A percentile compares a stretch with the other conserved stretches of the same genome.
phyloP scores from a whole-genome alignment of 1,140 invertebrate species.

The Elysia chlorotica region DNA sequence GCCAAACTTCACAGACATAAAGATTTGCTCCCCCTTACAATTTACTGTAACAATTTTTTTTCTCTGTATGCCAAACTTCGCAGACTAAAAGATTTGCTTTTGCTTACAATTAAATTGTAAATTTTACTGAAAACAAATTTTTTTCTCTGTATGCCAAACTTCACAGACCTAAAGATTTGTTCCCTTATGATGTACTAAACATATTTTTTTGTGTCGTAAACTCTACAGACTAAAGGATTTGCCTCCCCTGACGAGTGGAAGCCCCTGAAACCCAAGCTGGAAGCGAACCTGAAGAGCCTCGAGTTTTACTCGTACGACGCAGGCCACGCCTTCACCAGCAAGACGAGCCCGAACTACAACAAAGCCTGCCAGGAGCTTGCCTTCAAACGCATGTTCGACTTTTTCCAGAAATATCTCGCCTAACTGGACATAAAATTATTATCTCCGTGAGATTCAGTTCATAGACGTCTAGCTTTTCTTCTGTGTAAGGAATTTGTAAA shows the following conservation, averaged over 20 bases:
- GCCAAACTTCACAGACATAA: neutral
- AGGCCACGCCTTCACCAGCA: slow-evolving; percentile 31
- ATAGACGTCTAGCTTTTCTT: too few species aligned
- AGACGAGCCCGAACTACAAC: slow-evolving; percentile 25
- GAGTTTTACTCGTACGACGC: slow-evolving; percentile 29
- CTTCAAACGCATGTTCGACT: slow-evolving; percentile 23
- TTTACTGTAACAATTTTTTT: neutral
- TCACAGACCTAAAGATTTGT: slow-evolving; percentile 13
- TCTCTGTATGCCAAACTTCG: neutral
- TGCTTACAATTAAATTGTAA: neutral
- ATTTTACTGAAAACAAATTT: neutral
- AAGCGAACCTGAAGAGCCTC: neutral
- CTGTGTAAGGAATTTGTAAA: too few species aligned
- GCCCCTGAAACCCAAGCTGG: slow-evolving; percentile 1
- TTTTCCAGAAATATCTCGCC: slow-evolving; percentile 24
- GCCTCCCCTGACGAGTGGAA: slow-evolving; percentile 12
- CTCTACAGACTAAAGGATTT: neutral
- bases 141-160: neutral
- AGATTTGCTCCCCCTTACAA: neutral
- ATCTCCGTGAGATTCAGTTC: too few species aligned
- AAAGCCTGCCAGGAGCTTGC: slow-evolving; percentile 1
- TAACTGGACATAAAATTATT: too few species aligned
- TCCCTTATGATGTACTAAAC: too few species aligned
- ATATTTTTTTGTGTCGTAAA: too few species aligned
- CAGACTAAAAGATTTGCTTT: neutral